These are phyloP conservation scores for human DNA, from an alignment of 2,113 vertebrate genomes.

Conservation along the genomic window DNA sequence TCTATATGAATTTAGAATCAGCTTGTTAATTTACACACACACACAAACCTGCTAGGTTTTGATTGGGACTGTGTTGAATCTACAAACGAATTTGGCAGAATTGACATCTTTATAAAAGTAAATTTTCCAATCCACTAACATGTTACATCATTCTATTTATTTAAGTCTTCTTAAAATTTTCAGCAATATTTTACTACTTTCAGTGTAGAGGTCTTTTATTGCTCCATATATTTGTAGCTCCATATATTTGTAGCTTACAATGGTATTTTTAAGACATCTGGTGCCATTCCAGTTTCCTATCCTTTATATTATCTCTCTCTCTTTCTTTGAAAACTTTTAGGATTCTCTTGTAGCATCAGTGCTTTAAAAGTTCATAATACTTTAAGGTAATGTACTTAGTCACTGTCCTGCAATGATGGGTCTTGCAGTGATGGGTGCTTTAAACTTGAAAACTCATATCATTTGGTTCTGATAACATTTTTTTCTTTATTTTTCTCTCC, in stretches of 20 bases:
- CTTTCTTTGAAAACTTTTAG: background rate
- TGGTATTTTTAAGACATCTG: background rate
- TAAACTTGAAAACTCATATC: background rate
- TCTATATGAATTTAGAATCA: too few species aligned
- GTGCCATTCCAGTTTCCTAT: background rate
- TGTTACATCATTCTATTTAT: too few species aligned
- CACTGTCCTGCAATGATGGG: background rate
- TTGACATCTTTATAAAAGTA: background rate
- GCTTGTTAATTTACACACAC: too few species aligned
- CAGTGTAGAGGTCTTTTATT: background rate
- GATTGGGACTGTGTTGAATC: background rate
- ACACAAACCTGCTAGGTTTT: too few species aligned
- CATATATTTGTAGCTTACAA: background rate
- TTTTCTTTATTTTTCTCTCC: background rate
- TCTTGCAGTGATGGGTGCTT: background rate
- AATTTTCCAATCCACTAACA: too few species aligned
- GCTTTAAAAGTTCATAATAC: background rate
- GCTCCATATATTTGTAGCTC: background rate
- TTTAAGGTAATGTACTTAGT: background rate
- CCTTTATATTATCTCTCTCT: background rate
- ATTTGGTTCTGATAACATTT: background rate
- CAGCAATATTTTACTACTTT: too few species aligned
- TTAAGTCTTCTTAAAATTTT: too few species aligned
- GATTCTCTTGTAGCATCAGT: background rate
- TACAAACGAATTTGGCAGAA: background rate